Percentiles rank a stretch among this genome's conserved stretches.
These are phyloP conservation scores for Macropodus opercularis DNA, from an alignment of 2,797 vertebrate species.

Conservation along the genomic window DNA sequence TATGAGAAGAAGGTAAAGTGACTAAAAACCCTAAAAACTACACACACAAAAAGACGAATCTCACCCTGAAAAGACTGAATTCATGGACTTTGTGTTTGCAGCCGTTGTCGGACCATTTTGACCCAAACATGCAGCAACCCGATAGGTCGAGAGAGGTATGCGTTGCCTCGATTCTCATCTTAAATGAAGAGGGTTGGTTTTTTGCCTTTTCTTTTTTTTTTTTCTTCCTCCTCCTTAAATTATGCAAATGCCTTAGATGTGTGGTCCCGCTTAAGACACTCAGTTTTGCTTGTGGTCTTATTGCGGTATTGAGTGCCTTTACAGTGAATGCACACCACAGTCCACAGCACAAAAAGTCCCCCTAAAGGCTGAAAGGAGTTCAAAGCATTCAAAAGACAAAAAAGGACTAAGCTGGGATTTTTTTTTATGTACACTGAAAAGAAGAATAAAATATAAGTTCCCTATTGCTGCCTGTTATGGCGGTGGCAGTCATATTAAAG, in stretches of 20 bases:
- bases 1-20: constrained; percentile 60
- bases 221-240: constrained; percentile 85
- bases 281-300: constrained; percentile 99
- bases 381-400: constrained; percentile 99
- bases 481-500: constrained; percentile 94
- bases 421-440: constrained; percentile 99
- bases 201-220: constrained; percentile 62
- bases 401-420: constrained; percentile 99
- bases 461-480: constrained; percentile 94
- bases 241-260: constrained; percentile 99
- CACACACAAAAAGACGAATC: constrained; percentile 50
- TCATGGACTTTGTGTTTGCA: constrained; percentile 55
- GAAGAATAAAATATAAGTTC: constrained; percentile 99
- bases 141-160: constrained; percentile 80
- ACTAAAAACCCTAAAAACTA: constrained; percentile 37
- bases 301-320: constrained; percentile 98
- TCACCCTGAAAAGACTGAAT: constrained; percentile 46
- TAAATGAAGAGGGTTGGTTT: constrained; percentile 83
- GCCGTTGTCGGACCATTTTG: constrained; percentile 64
- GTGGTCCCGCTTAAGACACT: constrained; percentile 99
- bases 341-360: constrained; percentile 96
- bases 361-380: constrained; percentile 99
- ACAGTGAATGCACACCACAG: constrained; percentile 98
- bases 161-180: constrained; percentile 80
- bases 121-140: constrained; percentile 67